Evolutionary conservation across 2,113 vertebrate species (phyloP), one percentile per base, ranked within the genome.

Genomic region (Blennius ocellaris): DNA sequence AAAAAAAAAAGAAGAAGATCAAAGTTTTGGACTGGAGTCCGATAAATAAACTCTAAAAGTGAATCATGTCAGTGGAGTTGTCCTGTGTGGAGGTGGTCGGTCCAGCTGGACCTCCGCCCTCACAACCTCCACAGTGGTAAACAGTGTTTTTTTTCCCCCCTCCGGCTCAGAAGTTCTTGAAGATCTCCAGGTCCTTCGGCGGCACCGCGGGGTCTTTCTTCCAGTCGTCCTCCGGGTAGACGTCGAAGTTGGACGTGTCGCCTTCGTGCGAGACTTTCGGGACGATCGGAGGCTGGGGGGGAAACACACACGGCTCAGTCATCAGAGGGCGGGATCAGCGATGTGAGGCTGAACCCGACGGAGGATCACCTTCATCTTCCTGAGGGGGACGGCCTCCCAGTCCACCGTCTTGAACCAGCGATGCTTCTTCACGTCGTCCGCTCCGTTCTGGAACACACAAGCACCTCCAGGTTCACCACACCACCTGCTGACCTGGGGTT

Each of bases 201-300:
- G 94, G 88, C 72, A 97, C 95, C 0, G 96, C 87, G 0, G 93
- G 88, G 0, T 84, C 94, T 14, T 95, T 94, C 63, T 95, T 96
- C 96, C 97, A 97, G 68, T 98, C 96, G 0, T 94, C 95, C 65
- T 99, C 96, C 0, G 97, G 96, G 59, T 98, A 98, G 0, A 96
- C 90, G 44, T 99, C 97, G n/a, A 99, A 99, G 93, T 99, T 99
- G 8, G 97, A 98, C 0, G 95, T 97, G 87, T 99, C 97, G 0
- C 97, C 97, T 8, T 97, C 97, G 0, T 96, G 93, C 16, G 95
- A 94, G 2, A 99, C 92, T 76, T 97, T 98, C 0, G 97, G 97
- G 38, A 96, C 86, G 12, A 99, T 97, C 41, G 96, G 97, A 51
- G 97, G 97, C 97, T 99, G 81, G 3, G 40, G 40, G 71, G 78